These are phyloP conservation scores for Mormyrus proboscirostris DNA, from an alignment of 2,797 vertebrate genomes.

Conservation along the genomic window DNA sequence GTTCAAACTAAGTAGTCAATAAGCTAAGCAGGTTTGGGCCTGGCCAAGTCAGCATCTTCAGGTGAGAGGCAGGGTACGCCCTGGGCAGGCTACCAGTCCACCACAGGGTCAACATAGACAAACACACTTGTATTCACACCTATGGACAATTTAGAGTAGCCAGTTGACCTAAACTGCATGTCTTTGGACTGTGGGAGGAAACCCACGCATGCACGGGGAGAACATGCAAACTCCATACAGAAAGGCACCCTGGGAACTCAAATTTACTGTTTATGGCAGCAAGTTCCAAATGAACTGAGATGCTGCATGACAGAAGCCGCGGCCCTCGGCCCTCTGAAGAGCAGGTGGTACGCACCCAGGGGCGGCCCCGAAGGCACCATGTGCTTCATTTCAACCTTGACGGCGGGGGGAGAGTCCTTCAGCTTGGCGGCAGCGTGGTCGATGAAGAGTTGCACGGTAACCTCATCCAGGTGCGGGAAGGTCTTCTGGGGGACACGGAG, in stretches of 20 bases:
- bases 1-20: background rate
- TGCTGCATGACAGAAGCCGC: background rate
- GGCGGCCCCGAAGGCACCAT: slow-evolving; percentile 84
- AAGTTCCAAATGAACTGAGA: background rate
- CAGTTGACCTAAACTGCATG: too few species aligned
- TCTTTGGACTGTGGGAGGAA: too few species aligned
- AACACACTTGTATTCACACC: too few species aligned
- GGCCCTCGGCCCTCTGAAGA: background rate
- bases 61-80: too few species aligned
- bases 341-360: slow-evolving; percentile 61
- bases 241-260: background rate
- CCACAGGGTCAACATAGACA: too few species aligned
- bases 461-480: slow-evolving; percentile 84
- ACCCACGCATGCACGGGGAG: too few species aligned
- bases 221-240: too few species aligned
- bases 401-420: slow-evolving; percentile 73
- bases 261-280: background rate
- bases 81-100: too few species aligned
- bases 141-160: too few species aligned
- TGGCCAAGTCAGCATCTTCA: background rate
- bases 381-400: slow-evolving; percentile 75
- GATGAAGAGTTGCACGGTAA: slow-evolving; percentile 82
- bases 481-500: slow-evolving; percentile 48
- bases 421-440: slow-evolving; percentile 90
- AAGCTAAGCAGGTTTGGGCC: background rate